Percentiles rank a stretch among this genome's conserved stretches.
phyloP scores from a whole-genome alignment of 2,888 invertebrate species.

The Dexiosoma caninum region DNA sequence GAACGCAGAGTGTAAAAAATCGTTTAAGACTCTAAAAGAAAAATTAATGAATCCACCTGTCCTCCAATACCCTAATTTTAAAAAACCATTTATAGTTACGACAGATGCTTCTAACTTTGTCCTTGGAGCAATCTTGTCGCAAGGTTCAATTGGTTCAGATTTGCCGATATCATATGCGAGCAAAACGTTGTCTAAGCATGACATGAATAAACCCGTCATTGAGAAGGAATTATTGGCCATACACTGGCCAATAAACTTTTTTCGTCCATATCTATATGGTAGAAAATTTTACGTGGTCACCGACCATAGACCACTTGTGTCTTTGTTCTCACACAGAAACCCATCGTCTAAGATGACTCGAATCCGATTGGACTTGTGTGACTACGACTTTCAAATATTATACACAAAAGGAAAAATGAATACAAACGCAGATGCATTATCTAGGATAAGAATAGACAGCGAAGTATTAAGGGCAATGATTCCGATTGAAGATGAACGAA shows the following conservation, averaged over 20 bases:
- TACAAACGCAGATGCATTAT: too few species aligned
- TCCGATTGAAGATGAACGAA: too few species aligned
- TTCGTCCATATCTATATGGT: conserved; percentile 16
- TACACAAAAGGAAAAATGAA: too few species aligned
- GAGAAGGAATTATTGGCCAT: conserved; percentile 18
- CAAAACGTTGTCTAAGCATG: conserved; percentile 45
- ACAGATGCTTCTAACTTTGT: conserved; percentile 66
- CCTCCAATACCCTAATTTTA: neutral
- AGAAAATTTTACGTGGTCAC: neutral
- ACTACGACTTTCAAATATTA: too few species aligned
- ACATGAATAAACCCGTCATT: conserved; percentile 14
- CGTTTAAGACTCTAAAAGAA: too few species aligned
- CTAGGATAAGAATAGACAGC: too few species aligned
- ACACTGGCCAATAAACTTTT: neutral
- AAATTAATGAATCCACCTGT: too few species aligned
- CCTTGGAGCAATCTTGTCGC: conserved; percentile 6
- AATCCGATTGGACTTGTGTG: too few species aligned
- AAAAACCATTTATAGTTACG: conserved; percentile 40
- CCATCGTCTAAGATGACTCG: neutral
- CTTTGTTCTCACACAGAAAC: neutral
- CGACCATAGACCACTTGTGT: conserved; percentile 9
- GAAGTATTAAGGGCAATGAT: too few species aligned
- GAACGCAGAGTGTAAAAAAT: too few species aligned
- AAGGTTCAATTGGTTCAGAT: too few species aligned
- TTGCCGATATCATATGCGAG: neutral